Base-by-base conservation (phyloP, 35 echinoderm and acorn worm species). In the Ophioderma brevispina region DNA sequence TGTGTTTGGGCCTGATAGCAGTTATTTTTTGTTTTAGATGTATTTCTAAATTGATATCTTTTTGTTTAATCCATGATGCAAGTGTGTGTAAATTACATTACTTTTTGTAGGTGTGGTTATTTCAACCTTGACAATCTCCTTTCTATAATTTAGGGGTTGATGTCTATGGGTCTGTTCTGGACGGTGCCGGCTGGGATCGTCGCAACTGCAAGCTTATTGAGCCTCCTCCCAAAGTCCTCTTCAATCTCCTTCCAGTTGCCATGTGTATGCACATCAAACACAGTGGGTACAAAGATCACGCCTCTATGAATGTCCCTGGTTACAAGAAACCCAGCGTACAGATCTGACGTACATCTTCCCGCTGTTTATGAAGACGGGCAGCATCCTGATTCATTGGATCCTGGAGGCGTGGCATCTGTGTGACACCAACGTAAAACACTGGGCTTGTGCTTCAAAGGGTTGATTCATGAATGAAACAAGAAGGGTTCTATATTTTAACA, bases 301-400 rank as follows among this genome's bases (percentile, higher is more conserved):
- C 4, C 91, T 99, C 31, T 99, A 99, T 39, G 97, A 99, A 75
- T 99, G 97, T 63, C 97, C 97, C n/a, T 1, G 97, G 95, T 49
- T 99, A 99, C 88, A 92, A 95, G 88, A 99, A 99, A 64, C 97
- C 13, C 82, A 84, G 3, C 87, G 93, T 80, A 99, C 97, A 5
- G 97, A 99, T 82, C 90, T 99, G 23, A 99, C 97, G 0, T 99
- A 95, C 88, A 95, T 99, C 75, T 99, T 99, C 85, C 97, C 97
- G 32, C 81, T 99, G 37, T 94, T 89, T 40, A 70, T 98, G 82
- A 94, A 94, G 90, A 98, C 96, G 4, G 93, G 6, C 97, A 99
- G 49, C 97, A 95, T 76, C 97, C 97, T 0, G 97, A 99, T 64
- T n/a, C 97, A 99, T 49, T 99, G 97, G 97, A 95, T 93, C 85